phyloP scores from a whole-genome alignment of 2,888 invertebrate genomes.

The Drosophila siamana region DNA sequence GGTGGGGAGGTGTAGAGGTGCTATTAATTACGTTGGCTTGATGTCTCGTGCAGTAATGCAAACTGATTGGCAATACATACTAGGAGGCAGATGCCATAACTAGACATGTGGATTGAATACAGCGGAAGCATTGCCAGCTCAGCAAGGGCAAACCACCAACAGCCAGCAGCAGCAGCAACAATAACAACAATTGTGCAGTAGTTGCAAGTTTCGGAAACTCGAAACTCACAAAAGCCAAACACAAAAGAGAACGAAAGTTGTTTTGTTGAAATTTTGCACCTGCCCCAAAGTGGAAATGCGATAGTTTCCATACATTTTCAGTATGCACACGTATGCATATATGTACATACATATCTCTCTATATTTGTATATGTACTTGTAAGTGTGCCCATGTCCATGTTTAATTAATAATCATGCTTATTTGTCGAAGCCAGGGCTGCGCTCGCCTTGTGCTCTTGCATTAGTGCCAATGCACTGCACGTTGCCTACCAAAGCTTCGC shows the following conservation, averaged over 20 bases:
- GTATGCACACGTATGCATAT: no score
- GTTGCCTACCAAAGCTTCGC: constrained; percentile 6
- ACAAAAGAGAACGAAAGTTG: constrained; percentile 45
- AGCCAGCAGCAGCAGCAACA: constrained; percentile 15
- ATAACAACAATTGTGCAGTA: constrained; percentile 8
- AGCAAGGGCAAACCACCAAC: constrained; percentile 27
- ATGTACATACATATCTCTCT: no score
- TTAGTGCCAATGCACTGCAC: background rate
- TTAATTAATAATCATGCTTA: constrained; percentile 30
- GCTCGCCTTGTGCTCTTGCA: constrained; percentile 6
- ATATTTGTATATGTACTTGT: background rate
- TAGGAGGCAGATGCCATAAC: background rate
- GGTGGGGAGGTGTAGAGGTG: background rate
- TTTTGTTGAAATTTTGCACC: constrained; percentile 52
- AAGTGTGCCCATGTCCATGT: constrained; percentile 10
- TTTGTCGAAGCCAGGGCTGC: constrained; percentile 18
- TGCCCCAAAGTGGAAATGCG: constrained; percentile 50
- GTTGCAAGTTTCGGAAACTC: constrained; percentile 36
- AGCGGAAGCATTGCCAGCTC: constrained; percentile 38
- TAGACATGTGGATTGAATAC: constrained; percentile 11
- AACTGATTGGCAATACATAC: constrained; percentile 40
- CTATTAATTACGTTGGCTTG: constrained; percentile 45
- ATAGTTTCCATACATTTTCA: constrained; percentile 29
- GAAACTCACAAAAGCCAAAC: constrained; percentile 20
- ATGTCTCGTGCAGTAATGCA: constrained; percentile 22